phyloP scores from a whole-genome alignment of 1,140 invertebrate species.

The Hyposmocoma kahamanoa region DNA sequence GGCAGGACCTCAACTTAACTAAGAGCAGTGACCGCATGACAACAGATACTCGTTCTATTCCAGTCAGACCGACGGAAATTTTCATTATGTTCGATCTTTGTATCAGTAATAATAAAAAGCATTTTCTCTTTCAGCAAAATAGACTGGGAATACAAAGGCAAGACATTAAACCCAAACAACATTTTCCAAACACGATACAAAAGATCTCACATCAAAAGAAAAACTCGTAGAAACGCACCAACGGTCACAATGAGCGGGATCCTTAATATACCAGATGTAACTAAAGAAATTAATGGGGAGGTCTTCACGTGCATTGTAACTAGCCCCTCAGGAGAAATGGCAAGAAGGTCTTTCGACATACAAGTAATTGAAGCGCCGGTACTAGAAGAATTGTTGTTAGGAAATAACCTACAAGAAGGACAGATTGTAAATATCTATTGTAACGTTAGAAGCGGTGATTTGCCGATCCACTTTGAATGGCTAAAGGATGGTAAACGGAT shows the following conservation, averaged over 20 bases:
- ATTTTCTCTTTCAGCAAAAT: constrained; percentile 63
- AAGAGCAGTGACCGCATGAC: no score
- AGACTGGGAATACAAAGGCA: constrained; percentile 66
- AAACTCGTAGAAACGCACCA: constrained; percentile 36
- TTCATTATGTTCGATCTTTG: no score
- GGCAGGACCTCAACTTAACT: no score
- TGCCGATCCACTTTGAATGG: constrained; percentile 93
- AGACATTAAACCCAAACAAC: constrained; percentile 46
- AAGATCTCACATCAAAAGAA: constrained; percentile 29
- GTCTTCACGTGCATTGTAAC: constrained; percentile 88
- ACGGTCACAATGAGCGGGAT: constrained; percentile 56
- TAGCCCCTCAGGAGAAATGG: constrained; percentile 85
- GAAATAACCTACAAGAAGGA: constrained; percentile 86
- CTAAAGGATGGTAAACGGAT: constrained; percentile 87
- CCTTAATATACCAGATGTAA: constrained; percentile 84
- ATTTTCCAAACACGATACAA: constrained; percentile 54
- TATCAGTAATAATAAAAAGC: no score
- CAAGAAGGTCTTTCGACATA: constrained; percentile 78
- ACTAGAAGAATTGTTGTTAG: constrained; percentile 72
- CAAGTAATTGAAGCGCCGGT: constrained; percentile 84
- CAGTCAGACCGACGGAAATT: no score
- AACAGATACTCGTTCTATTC: no score
- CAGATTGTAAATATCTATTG: constrained; percentile 92
- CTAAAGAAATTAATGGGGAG: constrained; percentile 78
- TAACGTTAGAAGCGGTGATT: constrained; percentile 90